Conservation (phyloP, 1,140 invertebrate species). For the Colletes gigas region DNA sequence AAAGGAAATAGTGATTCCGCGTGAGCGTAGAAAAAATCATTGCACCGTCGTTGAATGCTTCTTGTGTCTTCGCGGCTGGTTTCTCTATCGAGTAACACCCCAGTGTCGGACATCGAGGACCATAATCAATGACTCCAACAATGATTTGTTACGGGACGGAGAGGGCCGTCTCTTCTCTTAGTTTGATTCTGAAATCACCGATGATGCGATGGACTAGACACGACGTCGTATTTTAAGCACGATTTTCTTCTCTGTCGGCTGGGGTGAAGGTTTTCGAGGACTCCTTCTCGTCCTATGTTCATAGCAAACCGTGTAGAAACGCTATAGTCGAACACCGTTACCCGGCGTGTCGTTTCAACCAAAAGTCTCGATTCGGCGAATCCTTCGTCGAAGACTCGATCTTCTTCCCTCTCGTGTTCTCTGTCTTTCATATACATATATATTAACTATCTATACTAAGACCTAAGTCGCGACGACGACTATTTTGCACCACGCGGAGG, state of each 20-base stretch:
- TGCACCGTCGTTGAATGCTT: conserved; percentile 2
- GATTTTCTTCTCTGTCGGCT: background rate
- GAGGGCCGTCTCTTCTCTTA: background rate
- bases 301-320: background rate
- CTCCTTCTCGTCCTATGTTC: background rate
- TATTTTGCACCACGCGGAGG: conserved; percentile 51
- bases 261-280: background rate
- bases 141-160: background rate
- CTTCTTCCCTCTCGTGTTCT: background rate
- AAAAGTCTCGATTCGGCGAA: background rate
- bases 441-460: conserved; percentile 52
- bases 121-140: background rate
- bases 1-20: background rate
- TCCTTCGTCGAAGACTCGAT: background rate
- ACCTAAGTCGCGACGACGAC: conserved; percentile 39
- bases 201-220: conserved; percentile 43
- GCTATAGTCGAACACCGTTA: background rate
- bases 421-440: conserved; percentile 4
- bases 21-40: conserved; percentile 15
- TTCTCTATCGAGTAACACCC: background rate
- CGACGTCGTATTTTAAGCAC: background rate
- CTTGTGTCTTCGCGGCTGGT: background rate
- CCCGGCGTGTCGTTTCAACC: background rate
- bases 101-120: too few relatives aligned
- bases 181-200: background rate